Base-by-base conservation (phyloP, 2,113 vertebrate genomes). In the Telmatochromis brachygnathus region DNA sequence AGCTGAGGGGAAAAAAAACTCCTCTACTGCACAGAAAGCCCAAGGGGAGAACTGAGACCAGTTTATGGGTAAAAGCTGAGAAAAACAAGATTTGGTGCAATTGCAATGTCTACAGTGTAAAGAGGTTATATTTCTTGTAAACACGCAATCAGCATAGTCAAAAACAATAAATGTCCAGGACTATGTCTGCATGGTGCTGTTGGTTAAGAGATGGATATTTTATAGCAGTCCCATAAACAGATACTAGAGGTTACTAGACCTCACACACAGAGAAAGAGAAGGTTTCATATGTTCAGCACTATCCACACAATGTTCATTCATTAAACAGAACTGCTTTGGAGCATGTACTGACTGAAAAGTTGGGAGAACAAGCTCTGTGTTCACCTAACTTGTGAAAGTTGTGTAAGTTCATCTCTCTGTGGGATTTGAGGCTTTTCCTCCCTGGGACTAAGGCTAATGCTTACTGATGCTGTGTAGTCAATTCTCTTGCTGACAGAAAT, bases 61-160 rank as follows among this genome's bases (percentile, higher is more conserved):
- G 95, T 96, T 97, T 96, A 96, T 91, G 96, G 94, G 94, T 95
- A 95, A 95, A 95, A 95, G 87, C 93, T 94, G 11, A 94, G 92
- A 96, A 97, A 95, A 33, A 94, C 94, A 91, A 96, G 75, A 94
- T 95, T 94, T 96, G 96, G 92, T 33, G 0, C 2, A 14, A 42
- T 1, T 82, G 87, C 87, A 82, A 81, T 15, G 79, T 82, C 87
- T 19, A 87, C 88, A 80, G 89, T 60, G 9, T 79, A 84, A 89
- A 79, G 89, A 93, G 85, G 92, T 95, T 89, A 91, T 1, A 6
- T 65, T 89, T 84, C 86, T 83, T 58, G 42, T 79, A 70, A 87
- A 87, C 4, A 65, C 14, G 11, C 60, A 88, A 55, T 84, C 79
- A 86, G 28, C 13, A 65, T n/a, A 54, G 54, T 82, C 79, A 68